Evolutionary conservation across 2,888 invertebrate genomes (phyloP).

Genomic region (Fragum fragum): DNA sequence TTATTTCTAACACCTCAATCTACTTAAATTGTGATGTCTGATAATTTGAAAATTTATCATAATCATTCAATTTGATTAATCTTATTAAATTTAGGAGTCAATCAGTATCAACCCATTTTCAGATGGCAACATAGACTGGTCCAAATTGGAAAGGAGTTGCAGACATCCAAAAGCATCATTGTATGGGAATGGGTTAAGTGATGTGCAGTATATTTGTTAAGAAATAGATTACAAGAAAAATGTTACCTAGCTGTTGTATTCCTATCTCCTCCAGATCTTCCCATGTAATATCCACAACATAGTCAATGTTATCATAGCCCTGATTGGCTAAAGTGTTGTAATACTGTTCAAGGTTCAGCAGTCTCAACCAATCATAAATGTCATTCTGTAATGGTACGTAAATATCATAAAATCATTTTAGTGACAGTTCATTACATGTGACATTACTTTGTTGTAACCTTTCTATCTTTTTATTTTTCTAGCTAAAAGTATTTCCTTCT

Average conservation of each 20-base stretch:
- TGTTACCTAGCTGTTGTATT: constrained; percentile 87
- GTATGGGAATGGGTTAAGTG: background rate
- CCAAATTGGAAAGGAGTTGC: too few relatives aligned
- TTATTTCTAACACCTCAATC: too few relatives aligned
- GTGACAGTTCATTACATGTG: constrained; percentile 2
- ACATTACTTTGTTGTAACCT: too few relatives aligned
- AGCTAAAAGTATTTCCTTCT: too few relatives aligned
- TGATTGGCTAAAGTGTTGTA: constrained; percentile 95
- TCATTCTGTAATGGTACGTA: constrained; percentile 90
- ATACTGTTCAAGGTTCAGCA: constrained; percentile 97
- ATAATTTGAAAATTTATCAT: too few relatives aligned
- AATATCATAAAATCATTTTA: background rate
- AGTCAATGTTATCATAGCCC: constrained; percentile 97
- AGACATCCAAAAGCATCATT: too few relatives aligned
- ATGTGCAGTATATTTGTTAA: background rate
- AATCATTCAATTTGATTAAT: too few relatives aligned
- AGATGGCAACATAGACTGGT: too few relatives aligned
- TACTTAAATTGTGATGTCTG: too few relatives aligned
- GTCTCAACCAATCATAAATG: constrained; percentile 95
- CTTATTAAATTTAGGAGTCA: too few relatives aligned
- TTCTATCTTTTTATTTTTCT: too few relatives aligned
- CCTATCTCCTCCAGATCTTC: constrained; percentile 99
- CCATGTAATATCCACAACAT: constrained; percentile 98
- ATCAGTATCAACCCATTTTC: too few relatives aligned
- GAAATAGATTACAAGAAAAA: background rate